Base-by-base conservation (phyloP, 2,888 invertebrate species). In the Marasmarcha lunaedactyla region DNA sequence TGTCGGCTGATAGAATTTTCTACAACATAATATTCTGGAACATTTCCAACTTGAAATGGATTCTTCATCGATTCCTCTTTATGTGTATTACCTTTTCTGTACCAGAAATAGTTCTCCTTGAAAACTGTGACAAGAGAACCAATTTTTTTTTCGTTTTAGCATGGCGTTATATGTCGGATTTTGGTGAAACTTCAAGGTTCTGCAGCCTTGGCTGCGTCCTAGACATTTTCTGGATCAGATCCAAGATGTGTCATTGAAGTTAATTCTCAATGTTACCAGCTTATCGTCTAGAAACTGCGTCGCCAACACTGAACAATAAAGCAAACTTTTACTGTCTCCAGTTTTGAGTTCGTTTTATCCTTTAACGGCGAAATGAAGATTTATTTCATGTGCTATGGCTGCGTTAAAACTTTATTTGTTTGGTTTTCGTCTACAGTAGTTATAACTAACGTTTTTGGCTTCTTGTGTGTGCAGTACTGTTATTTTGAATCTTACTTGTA, bases 201-300 rank as follows among this genome's bases (percentile, higher is more conserved):
- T 39, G 48, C 52, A 60, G 55, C 62, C 63, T 64, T 63, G 59
- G 54, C 54, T 2, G 40, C 49, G 48, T 52, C 50, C 52, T 51
- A 41, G 45, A 41, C 14, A 42, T 14, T 11, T 41, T 49, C 59
- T 70, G 70, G 70, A 67, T 34, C 40, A 41, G 15, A 45, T 65
- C 70, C 71, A 69, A 69, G 48, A 60, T 57, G 53, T 52, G 54
- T 59, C 58, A 60, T 50, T 43, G 41, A 39, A 41, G 47, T 20
- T 38, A 39, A 10, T 30, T 11, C 30, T n/a, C 11, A 11, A n/a
- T 30, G 4, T 30, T 9, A 30, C 6, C 10, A 7, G 30, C 9
- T 11, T 6, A 9, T 4, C 2, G 30, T 30, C 30, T 30, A 30
- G 30, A 11, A n/a, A n/a, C 10, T 10, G 30, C 10, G 30, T 30